Evolutionary conservation across 1,140 invertebrate genomes (phyloP), one percentile per base, ranked within the genome.

Genomic region (Eriosoma lanigerum): DNA sequence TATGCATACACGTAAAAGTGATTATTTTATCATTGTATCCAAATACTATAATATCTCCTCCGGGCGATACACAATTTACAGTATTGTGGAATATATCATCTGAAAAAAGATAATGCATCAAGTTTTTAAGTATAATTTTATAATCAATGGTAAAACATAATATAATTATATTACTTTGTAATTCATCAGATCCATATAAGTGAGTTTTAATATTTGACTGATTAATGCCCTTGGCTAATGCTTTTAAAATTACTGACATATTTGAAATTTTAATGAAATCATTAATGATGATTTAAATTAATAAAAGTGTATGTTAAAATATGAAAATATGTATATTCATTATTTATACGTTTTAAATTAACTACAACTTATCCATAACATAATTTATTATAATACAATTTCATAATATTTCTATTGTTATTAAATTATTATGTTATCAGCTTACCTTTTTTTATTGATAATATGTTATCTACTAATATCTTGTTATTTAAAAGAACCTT

Each of bases 21-120:
- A 78, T 62, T 78, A 78, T 78, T 78, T 62, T 78, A 29, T 78
- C 44, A 24, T 5, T 6, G n/a, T 78, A 15, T n/a, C 54, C 52
- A 60, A 78, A 78, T 48, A 58, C 32, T 62, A 62, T 19, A 17
- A 78, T 62, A 62, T 78, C 75, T 26, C 75, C 75, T 19, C 75
- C 75, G 3, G 75, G 75, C 26, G 75, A 60, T 60, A 78, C 21
- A 48, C 75, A 78, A 46, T 62, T 78, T 5, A 62, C 17, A 24
- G 56, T 62, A 21, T 78, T 38, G 19, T 78, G 62, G 21, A 78
- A 48, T 26, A 78, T 4, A 62, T 62, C 15, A n/a, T 19, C 56
- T 48, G 24, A 26, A 62, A n/a, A 62, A 62, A 62, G 9, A 13
- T 3, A 3, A 29, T 12, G 8, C 3, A 12, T 46, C 4, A 24